A percentile compares a stretch with the other conserved stretches of the same genome.
Conservation (phyloP, 2,797 vertebrate species). For the Siniperca undulata region DNA sequence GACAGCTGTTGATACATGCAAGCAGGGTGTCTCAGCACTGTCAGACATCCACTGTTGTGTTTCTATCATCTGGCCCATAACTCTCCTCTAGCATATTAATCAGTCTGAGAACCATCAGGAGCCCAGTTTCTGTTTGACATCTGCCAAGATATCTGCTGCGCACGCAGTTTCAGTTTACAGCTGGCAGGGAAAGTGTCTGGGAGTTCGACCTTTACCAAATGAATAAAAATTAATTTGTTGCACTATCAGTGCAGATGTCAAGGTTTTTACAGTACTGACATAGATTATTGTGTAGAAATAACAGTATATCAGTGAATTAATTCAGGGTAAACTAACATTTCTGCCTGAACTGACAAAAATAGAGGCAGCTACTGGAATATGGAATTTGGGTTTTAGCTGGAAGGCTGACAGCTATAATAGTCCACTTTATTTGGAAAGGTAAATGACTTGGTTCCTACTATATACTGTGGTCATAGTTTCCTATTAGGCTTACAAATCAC, state of each 20-base stretch:
- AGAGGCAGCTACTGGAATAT: not conserved
- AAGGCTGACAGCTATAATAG: not conserved
- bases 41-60: constrained; percentile 23
- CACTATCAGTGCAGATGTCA: constrained; percentile 17
- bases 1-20: constrained; percentile 54
- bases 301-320: not conserved
- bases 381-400: not conserved
- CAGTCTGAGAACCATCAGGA: constrained; percentile 21
- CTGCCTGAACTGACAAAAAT: not conserved
- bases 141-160: constrained; percentile 39
- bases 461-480: not conserved
- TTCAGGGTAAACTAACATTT: not conserved
- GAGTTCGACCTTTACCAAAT: constrained; percentile 44
- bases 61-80: constrained; percentile 39
- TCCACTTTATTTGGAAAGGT: not conserved
- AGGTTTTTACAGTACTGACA: constrained; percentile 8
- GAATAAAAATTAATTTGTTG: constrained; percentile 32
- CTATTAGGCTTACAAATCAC: not conserved
- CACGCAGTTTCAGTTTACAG: constrained; percentile 48
- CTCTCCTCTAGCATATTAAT: constrained; percentile 52
- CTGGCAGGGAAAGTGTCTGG: constrained; percentile 11
- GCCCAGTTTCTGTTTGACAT: constrained; percentile 44
- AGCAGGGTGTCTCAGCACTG: constrained; percentile 5
- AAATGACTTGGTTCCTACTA: not conserved
- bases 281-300: not conserved